These are phyloP conservation scores for Drosophila quinaria DNA, from an alignment of 2,888 invertebrate genomes.

Conservation along the genomic window DNA sequence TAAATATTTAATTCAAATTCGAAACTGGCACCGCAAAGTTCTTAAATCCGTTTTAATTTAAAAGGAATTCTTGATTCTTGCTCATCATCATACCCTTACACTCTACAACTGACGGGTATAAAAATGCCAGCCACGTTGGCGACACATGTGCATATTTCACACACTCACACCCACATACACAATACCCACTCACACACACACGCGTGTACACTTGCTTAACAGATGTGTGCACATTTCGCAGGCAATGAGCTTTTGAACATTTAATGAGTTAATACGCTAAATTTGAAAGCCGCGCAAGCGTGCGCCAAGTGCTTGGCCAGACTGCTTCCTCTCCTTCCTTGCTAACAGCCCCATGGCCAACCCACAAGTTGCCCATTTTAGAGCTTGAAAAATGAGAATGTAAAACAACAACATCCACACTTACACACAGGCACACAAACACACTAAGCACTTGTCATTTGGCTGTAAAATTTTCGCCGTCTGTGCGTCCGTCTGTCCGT, in stretches of 20 bases:
- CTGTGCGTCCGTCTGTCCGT: conserved; percentile 16
- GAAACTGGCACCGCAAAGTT: too few relatives aligned
- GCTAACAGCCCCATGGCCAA: conserved; percentile 26
- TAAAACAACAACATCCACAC: conserved; percentile 32
- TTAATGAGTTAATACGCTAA: conserved; percentile 80
- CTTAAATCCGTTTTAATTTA: too few relatives aligned
- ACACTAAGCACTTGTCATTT: conserved; percentile 73
- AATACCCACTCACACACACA: conserved; percentile 14
- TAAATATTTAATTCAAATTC: too few relatives aligned
- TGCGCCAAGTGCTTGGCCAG: conserved; percentile 65
- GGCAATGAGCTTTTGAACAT: conserved; percentile 77
- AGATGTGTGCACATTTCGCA: conserved; percentile 78
- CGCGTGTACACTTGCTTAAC: conserved; percentile 1
- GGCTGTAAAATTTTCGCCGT: conserved; percentile 49
- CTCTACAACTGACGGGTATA: background rate
- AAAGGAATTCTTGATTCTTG: too few relatives aligned
- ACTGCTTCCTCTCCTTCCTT: conserved; percentile 41
- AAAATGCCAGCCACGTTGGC: conserved; percentile 46
- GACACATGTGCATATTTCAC: conserved; percentile 61
- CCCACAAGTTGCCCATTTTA: conserved; percentile 65
- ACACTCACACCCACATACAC: conserved; percentile 31
- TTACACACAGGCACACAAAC: conserved; percentile 24
- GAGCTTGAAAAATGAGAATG: conserved; percentile 57
- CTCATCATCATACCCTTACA: background rate
- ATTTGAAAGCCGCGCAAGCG: conserved; percentile 80